These are phyloP conservation scores for Ectemnius lituratus DNA, from an alignment of 2,888 invertebrate genomes.

Conservation along the genomic window DNA sequence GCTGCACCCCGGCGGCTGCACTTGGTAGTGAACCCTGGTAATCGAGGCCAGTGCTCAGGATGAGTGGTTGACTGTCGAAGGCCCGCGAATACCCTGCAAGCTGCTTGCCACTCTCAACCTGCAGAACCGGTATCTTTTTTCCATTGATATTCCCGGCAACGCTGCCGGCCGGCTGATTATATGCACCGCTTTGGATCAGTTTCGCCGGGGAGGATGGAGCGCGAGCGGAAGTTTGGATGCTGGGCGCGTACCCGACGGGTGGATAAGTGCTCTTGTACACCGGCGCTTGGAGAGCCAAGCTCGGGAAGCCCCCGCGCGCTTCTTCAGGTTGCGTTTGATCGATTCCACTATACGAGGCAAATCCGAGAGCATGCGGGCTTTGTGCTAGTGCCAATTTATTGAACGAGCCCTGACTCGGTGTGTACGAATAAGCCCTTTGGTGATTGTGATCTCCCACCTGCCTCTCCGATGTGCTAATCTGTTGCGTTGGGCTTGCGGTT, in stretches of 20 bases:
- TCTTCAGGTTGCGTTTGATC: not conserved
- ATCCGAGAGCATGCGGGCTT: not conserved
- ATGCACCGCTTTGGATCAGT: constrained; percentile 15
- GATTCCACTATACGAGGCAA: not conserved
- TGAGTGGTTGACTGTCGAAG: constrained; percentile 60
- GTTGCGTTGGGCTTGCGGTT: constrained; percentile 11
- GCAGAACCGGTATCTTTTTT: constrained; percentile 60
- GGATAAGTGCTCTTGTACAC: constrained; percentile 43
- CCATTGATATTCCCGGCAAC: constrained; percentile 17
- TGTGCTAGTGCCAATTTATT: not conserved
- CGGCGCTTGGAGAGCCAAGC: constrained; percentile 38
- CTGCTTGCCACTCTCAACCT: constrained; percentile 51
- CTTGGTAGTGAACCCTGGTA: constrained; percentile 43
- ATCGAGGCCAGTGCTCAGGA: constrained; percentile 50
- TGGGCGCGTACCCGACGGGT: constrained; percentile 36
- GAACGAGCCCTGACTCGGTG: not conserved
- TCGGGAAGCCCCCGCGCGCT: not conserved
- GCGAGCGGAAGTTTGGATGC: constrained; percentile 24
- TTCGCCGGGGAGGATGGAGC: constrained; percentile 17
- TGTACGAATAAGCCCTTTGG: not conserved
- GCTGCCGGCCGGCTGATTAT: constrained; percentile 18
- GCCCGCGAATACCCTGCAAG: constrained; percentile 51
- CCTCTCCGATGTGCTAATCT: not conserved
- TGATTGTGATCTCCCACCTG: not conserved
- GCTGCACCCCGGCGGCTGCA: constrained; percentile 33